phyloP scores from a whole-genome alignment of 2,888 invertebrate genomes.

The Agrotis clavis region DNA sequence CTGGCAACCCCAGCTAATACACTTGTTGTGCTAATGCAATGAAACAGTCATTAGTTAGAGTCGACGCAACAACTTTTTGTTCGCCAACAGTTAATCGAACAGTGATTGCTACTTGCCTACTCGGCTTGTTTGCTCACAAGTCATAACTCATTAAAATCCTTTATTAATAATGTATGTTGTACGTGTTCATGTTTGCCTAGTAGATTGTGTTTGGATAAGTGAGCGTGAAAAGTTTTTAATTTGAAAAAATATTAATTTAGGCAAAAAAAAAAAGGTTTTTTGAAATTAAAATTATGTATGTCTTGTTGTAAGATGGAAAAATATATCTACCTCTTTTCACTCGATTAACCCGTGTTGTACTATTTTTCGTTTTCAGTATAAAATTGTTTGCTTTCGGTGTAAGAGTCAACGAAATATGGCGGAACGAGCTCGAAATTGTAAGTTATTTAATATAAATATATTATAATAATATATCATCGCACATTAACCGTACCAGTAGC shows the following conservation, averaged over 20 bases:
- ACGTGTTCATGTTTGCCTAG: constrained; percentile 29
- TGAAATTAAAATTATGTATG: neutral
- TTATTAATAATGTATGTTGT: constrained; percentile 40
- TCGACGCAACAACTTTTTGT: constrained; percentile 70
- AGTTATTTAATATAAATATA: neutral
- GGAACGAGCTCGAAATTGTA: neutral
- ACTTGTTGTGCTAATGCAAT: constrained; percentile 74
- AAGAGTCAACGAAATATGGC: neutral
- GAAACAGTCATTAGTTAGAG: constrained; percentile 75
- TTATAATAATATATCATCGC: neutral
- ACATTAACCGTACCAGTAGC: neutral
- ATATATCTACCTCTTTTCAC: too few relatives aligned
- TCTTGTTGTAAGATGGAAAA: neutral
- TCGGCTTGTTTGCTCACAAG: constrained; percentile 48
- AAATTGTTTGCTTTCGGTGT: neutral
- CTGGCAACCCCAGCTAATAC: constrained; percentile 62
- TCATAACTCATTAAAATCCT: constrained; percentile 62
- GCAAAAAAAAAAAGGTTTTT: neutral
- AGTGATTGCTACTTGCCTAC: constrained; percentile 43
- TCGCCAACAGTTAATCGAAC: constrained; percentile 69
- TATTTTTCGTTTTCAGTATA: neutral
- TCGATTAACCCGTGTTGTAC: neutral
- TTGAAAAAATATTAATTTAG: neutral
- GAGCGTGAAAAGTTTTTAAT: constrained; percentile 17
- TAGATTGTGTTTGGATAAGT: constrained; percentile 13